These are phyloP conservation scores for Palloptera scutellata DNA, from an alignment of 2,888 invertebrate genomes.

Conservation along the genomic window DNA sequence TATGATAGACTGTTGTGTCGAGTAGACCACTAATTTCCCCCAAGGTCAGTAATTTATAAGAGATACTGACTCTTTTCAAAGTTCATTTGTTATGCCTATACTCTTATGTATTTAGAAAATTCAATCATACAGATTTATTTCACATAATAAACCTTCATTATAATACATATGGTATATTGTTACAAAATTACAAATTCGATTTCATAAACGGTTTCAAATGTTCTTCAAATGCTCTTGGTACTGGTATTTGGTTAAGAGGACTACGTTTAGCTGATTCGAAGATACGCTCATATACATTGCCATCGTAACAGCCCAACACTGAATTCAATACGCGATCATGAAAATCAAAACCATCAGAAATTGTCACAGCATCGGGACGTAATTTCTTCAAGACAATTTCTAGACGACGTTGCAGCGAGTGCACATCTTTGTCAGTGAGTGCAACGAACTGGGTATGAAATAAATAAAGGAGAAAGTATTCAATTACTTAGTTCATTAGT, in stretches of 20 bases:
- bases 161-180: too few relatives aligned
- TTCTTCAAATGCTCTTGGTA: constrained; percentile 73
- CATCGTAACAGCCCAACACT: constrained; percentile 82
- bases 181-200: constrained; percentile 70
- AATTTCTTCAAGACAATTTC: constrained; percentile 75
- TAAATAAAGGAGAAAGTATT: neutral
- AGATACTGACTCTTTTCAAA: too few relatives aligned
- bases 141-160: too few relatives aligned
- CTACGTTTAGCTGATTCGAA: constrained; percentile 82
- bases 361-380: constrained; percentile 86
- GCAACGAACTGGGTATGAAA: constrained; percentile 40
- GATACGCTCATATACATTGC: constrained; percentile 82
- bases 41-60: too few relatives aligned
- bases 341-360: constrained; percentile 92
- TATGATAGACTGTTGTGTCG: too few relatives aligned
- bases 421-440: constrained; percentile 43
- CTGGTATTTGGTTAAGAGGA: constrained; percentile 81
- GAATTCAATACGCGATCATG: constrained; percentile 80
- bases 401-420: constrained; percentile 72
- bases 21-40: too few relatives aligned
- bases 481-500: neutral
- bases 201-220: constrained; percentile 83
- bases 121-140: too few relatives aligned
- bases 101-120: too few relatives aligned
- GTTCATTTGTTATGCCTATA: too few relatives aligned